phyloP scores from a whole-genome alignment of 1,140 invertebrate species.

The Cotesia glomerata region DNA sequence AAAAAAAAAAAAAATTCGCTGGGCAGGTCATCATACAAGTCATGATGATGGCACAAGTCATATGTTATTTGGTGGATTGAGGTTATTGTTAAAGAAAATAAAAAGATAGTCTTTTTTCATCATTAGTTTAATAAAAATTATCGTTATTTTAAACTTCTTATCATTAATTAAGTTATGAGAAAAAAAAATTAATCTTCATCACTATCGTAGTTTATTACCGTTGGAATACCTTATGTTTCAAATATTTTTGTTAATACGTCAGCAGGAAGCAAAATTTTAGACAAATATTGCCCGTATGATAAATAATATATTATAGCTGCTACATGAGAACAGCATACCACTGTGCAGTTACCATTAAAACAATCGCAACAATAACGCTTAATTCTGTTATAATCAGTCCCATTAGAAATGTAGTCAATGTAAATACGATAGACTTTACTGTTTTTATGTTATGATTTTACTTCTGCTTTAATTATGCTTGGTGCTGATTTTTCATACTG shows the following conservation, averaged over 20 bases:
- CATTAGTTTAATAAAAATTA: too few species aligned
- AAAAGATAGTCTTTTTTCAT: too few species aligned
- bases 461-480: slow-evolving; percentile 30
- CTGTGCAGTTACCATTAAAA: slow-evolving; percentile 28
- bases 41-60: too few species aligned
- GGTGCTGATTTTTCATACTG: slow-evolving; percentile 20
- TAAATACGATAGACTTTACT: slow-evolving; percentile 32
- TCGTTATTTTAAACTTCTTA: too few species aligned
- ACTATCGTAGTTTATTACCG: slow-evolving; percentile 33
- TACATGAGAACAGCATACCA: slow-evolving; percentile 33
- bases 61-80: too few species aligned
- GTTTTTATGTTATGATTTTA: slow-evolving; percentile 33
- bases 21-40: too few species aligned
- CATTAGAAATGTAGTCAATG: slow-evolving; percentile 34
- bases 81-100: too few species aligned
- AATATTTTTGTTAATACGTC: slow-evolving; percentile 30
- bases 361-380: slow-evolving; percentile 32
- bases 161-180: too few species aligned
- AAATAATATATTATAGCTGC: slow-evolving; percentile 38
- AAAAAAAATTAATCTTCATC: slow-evolving; percentile 30
- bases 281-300: slow-evolving; percentile 30
- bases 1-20: too few species aligned
- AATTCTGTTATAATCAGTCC: slow-evolving; percentile 24
- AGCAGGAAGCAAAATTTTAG: slow-evolving; percentile 30
- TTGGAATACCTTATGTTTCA: slow-evolving; percentile 18